Conservation (phyloP, 2,113 vertebrate species). For the Acanthochromis polyacanthus region DNA sequence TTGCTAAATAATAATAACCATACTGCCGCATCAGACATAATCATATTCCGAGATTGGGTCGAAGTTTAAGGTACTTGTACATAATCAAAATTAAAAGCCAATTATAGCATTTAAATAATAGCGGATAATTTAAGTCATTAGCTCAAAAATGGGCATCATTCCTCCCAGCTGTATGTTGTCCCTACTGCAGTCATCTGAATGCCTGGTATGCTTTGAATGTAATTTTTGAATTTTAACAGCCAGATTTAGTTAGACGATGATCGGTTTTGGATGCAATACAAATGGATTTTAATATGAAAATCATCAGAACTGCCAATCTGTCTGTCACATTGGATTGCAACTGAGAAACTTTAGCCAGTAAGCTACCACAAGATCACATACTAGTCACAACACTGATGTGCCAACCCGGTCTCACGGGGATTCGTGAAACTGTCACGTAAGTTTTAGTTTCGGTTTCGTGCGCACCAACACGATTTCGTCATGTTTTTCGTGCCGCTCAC, state of each 20-base stretch:
- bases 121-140: conserved; percentile 35
- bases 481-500: too few relatives aligned
- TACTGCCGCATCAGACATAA: conserved; percentile 21
- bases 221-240: neutral
- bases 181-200: neutral
- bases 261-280: neutral
- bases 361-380: too few relatives aligned
- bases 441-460: too few relatives aligned
- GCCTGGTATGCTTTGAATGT: neutral
- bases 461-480: too few relatives aligned
- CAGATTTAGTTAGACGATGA: neutral
- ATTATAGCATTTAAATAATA: conserved; percentile 30
- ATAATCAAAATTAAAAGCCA: conserved; percentile 34
- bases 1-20: conserved; percentile 10
- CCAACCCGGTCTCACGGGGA: too few relatives aligned
- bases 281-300: neutral
- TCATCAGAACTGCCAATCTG: neutral
- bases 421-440: too few relatives aligned
- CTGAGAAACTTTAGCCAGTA: too few relatives aligned
- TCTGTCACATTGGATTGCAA: neutral
- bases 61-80: conserved; percentile 21
- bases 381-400: too few relatives aligned
- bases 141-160: neutral
- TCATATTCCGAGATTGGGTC: conserved; percentile 17
- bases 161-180: neutral